A percentile compares a stretch with the other conserved stretches of the same genome.
Evolutionary conservation across 2,113 vertebrate species (phyloP).

Genomic region (Penelope pileata): DNA sequence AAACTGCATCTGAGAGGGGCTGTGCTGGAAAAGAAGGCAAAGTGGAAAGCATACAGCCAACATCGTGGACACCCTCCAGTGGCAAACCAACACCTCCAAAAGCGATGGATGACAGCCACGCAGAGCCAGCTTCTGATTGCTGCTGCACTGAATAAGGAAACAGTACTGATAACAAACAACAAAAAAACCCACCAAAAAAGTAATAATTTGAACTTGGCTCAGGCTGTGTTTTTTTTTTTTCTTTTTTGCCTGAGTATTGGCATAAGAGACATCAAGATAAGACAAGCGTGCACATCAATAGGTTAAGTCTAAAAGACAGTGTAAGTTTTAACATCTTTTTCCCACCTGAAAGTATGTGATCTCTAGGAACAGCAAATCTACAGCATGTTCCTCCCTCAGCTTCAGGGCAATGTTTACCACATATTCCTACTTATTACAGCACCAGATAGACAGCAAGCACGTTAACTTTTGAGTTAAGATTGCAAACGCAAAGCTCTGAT

Average conservation of each 20-base stretch:
- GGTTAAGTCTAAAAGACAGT: neutral
- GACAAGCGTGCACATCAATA: neutral
- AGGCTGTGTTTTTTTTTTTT: too few relatives aligned
- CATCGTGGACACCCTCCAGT: neutral
- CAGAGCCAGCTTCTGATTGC: neutral
- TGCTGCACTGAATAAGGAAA: neutral
- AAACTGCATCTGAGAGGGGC: neutral
- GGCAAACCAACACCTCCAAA: neutral
- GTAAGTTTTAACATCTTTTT: neutral
- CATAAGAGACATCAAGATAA: neutral
- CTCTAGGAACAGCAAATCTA: neutral
- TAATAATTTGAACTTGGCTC: neutral
- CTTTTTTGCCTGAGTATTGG: too few relatives aligned
- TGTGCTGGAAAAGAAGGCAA: neutral
- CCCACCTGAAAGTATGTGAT: neutral
- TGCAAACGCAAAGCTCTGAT: neutral
- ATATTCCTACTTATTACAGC: neutral
- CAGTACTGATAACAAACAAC: neutral
- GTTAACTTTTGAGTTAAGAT: neutral
- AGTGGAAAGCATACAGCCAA: neutral
- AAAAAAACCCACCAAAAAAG: neutral
- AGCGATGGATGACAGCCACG: neutral
- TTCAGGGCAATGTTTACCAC: neutral
- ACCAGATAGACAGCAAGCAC: neutral
- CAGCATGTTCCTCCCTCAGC: accelerated